Base-by-base conservation (phyloP, 1,140 invertebrate genomes). In the Drosophila asahinai region DNA sequence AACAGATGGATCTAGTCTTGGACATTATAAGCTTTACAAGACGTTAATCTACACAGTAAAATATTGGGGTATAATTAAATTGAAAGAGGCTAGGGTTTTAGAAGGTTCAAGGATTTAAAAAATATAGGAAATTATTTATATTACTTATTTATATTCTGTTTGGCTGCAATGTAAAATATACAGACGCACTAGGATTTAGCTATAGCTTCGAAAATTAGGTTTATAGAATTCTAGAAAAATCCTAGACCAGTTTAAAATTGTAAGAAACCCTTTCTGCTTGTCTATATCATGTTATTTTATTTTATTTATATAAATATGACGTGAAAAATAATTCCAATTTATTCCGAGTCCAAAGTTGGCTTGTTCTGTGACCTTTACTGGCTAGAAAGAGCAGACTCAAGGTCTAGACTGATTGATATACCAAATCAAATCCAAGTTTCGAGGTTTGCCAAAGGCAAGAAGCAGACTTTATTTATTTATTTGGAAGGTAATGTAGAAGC, bases 1-100 rank as follows among this genome's bases (percentile, higher is more conserved):
- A 19, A 55, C 47, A 12, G 19, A 48, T 49, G 40, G 33, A 51
- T 64, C n/a, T 42, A 9, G 17, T 45, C 33, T 54, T 57, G 43
- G 77, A 51, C 36, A 72, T 40, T 67, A 42, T 70, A 80, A 73
- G 74, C 81, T 77, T 80, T 73, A 77, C 52, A 57, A 73, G 80
- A 77, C 61, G 67, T 64, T 73, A 77, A 84, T 68, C 65, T 75
- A 48, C 59, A 73, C 64, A 71, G 64, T 49, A 19, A 51, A 60
- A 51, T 30, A 38, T 9, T n/a, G 12, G 36, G 5, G 36, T 4
- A 4, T 14, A 5, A 14, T 38, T 38, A 38, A 1, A 8, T 3
- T 0, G 12, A 54, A 7, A 8, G 17, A 5, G 25, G 7, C 12
- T 19, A 19, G 19, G 19, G 19, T 19, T 19, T 19, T 19, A 19